phyloP scores from a whole-genome alignment of 1,140 invertebrate genomes.

The Drosophila kepulauana region DNA sequence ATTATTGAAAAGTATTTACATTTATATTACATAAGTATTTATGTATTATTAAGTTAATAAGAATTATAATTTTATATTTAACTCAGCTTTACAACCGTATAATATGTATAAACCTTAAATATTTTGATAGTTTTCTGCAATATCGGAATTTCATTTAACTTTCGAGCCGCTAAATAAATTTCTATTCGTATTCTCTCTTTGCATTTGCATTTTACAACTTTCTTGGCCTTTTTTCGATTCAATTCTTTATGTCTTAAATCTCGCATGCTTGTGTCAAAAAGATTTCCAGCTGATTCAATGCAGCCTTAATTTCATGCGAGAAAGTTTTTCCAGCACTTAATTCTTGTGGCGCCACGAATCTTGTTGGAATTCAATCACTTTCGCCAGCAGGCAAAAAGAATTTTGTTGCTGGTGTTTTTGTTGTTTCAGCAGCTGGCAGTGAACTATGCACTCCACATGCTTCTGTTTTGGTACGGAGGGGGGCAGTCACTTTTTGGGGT shows the following conservation, averaged over 20 bases:
- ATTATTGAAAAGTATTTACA: too few species aligned
- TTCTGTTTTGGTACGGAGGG: constrained; percentile 36
- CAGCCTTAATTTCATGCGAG: constrained; percentile 7
- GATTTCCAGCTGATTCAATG: constrained; percentile 4
- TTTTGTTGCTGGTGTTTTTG: constrained; percentile 7
- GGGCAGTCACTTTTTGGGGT: constrained; percentile 18
- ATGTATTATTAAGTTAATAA: too few species aligned
- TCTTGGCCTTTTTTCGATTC: background rate
- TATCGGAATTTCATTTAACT: too few species aligned
- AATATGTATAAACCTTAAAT: too few species aligned
- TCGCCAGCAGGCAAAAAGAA: constrained; percentile 53
- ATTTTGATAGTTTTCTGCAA: too few species aligned
- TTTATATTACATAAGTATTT: too few species aligned
- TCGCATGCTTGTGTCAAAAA: background rate
- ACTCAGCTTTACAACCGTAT: too few species aligned
- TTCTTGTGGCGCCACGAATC: constrained; percentile 51
- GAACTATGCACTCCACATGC: constrained; percentile 55
- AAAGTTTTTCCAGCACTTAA: constrained; percentile 16
- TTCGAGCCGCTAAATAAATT: background rate
- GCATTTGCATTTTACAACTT: constrained; percentile 8
- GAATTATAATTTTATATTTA: too few species aligned
- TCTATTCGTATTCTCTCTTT: background rate
- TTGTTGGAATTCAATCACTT: constrained; percentile 72
- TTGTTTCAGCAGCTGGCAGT: constrained; percentile 30
- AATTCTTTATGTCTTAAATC: background rate